Conservation (phyloP, 2,888 invertebrate species). For the Rhingia rostrata region DNA sequence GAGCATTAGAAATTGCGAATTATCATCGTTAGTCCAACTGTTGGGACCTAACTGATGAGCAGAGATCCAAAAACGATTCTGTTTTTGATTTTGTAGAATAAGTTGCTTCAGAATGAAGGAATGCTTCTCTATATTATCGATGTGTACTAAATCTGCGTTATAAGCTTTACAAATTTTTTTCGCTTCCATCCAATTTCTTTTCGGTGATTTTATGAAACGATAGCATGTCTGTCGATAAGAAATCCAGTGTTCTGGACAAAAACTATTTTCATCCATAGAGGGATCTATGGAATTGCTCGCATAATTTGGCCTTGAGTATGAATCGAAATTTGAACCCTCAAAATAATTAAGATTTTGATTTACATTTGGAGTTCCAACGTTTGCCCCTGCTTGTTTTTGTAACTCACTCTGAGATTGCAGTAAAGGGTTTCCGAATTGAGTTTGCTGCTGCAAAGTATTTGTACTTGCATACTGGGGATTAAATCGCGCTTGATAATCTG, state of each 20-base stretch:
- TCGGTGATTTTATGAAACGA: conserved; percentile 94
- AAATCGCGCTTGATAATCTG: conserved; percentile 80
- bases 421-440: conserved; percentile 79
- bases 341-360: conserved; percentile 39
- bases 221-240: conserved; percentile 92
- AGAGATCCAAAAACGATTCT: conserved; percentile 93
- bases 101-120: conserved; percentile 92
- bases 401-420: conserved; percentile 77
- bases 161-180: conserved; percentile 92
- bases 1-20: conserved; percentile 89
- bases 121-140: conserved; percentile 93
- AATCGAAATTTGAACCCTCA: conserved; percentile 67
- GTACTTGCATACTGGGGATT: conserved; percentile 79
- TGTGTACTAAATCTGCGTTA: conserved; percentile 90
- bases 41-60: conserved; percentile 89
- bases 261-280: conserved; percentile 80
- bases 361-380: conserved; percentile 29
- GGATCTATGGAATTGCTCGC: conserved; percentile 78
- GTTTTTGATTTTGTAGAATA: conserved; percentile 92
- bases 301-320: conserved; percentile 43
- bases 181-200: conserved; percentile 91
- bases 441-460: conserved; percentile 76
- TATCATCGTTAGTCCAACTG: conserved; percentile 94
- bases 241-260: conserved; percentile 95
- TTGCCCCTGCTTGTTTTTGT: conserved; percentile 75